Evolutionary conservation across 2,888 invertebrate species (phyloP).

Genomic region (Crocallis elinguaria): DNA sequence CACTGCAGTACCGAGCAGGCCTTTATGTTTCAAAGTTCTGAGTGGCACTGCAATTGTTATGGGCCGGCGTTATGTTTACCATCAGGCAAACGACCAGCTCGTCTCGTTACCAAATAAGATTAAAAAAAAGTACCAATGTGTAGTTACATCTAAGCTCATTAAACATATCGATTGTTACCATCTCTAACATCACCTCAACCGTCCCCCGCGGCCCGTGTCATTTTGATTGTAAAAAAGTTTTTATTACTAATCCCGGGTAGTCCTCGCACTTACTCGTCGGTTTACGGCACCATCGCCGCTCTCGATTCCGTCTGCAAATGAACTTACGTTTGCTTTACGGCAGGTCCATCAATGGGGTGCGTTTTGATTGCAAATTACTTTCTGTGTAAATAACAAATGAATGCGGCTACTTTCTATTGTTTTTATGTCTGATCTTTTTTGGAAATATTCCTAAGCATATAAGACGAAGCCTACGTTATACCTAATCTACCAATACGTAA

Average conservation of each 20-base stretch:
- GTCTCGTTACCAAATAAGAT: no score
- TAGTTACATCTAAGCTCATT: no score
- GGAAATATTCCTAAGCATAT: neutral
- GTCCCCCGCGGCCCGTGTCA: conserved; percentile 50
- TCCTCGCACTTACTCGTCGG: conserved; percentile 47
- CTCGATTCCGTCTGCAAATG: conserved; percentile 15
- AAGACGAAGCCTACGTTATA: no score
- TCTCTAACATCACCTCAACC: conserved; percentile 37
- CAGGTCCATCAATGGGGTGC: conserved; percentile 28
- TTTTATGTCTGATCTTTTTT: neutral
- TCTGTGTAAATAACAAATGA: neutral
- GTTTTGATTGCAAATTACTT: conserved; percentile 45
- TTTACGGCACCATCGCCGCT: conserved; percentile 49
- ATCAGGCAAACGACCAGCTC: no score
- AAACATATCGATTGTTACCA: conserved; percentile 20
- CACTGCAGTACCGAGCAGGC: no score
- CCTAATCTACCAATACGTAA: no score
- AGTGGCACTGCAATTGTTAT: no score
- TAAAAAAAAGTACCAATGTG: no score
- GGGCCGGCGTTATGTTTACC: no score
- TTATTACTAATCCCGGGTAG: conserved; percentile 75
- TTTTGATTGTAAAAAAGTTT: conserved; percentile 80
- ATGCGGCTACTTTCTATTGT: neutral
- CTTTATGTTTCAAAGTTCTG: no score
- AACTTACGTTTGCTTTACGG: conserved; percentile 27